Conservation (phyloP, 2,888 invertebrate genomes). For the Nemotelus pantherinus region DNA sequence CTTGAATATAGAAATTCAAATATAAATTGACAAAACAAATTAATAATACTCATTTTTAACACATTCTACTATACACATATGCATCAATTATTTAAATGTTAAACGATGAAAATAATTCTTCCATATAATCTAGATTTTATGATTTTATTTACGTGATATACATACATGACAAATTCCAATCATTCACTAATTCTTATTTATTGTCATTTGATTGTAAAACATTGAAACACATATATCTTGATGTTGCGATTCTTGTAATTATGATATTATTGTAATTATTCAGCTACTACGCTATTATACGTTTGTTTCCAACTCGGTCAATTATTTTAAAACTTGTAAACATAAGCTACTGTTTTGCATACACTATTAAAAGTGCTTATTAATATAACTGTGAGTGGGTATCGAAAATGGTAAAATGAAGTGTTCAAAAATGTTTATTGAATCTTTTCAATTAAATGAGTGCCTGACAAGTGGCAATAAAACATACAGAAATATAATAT, state of each 20-base stretch:
- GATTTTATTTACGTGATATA: neutral
- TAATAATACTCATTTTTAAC: neutral
- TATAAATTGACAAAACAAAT: neutral
- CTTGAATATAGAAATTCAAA: neutral
- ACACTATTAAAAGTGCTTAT: neutral
- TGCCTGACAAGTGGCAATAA: constrained; percentile 36
- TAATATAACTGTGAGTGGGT: neutral
- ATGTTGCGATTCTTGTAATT: neutral
- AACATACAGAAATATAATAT: constrained; percentile 7
- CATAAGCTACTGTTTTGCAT: neutral
- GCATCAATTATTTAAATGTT: neutral
- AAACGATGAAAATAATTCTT: neutral
- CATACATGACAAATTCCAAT: neutral
- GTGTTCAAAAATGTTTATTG: neutral
- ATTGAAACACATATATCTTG: neutral
- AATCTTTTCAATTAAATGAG: constrained; percentile 24
- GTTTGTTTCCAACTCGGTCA: constrained; percentile 10
- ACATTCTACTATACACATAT: neutral
- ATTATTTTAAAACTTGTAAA: neutral
- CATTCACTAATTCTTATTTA: neutral
- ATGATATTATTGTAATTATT: neutral
- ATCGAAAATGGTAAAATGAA: neutral
- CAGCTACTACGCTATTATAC: neutral
- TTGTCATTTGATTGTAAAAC: neutral
- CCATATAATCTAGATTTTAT: constrained; percentile 7